phyloP scores from a whole-genome alignment of 1,140 invertebrate species.

The Bombus superbus region DNA sequence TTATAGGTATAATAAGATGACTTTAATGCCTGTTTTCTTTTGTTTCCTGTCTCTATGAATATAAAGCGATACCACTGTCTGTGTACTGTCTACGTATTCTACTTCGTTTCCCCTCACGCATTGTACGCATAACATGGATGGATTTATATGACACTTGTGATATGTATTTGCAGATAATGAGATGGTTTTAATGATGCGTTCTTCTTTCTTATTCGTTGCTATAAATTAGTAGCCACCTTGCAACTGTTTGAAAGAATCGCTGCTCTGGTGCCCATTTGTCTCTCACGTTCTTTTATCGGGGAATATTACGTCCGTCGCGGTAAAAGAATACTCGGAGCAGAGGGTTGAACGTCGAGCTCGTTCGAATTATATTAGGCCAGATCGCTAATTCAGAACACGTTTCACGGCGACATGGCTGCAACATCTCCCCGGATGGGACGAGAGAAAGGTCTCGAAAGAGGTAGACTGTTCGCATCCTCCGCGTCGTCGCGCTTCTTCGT shows the following conservation, averaged over 20 bases:
- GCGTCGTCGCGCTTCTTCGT: slow-evolving; percentile 53
- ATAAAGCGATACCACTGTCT: background rate
- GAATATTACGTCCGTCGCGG: too few species aligned
- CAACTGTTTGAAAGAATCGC: too few species aligned
- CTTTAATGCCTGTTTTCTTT: background rate
- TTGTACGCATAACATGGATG: background rate
- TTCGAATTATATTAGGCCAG: slow-evolving; percentile 50
- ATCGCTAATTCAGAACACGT: slow-evolving; percentile 60
- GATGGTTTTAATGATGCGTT: background rate
- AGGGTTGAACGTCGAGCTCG: slow-evolving; percentile 9
- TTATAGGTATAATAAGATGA: too few species aligned
- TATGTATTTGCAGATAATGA: background rate
- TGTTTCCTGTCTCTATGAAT: background rate
- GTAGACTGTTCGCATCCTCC: slow-evolving; percentile 26
- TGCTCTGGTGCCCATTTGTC: too few species aligned
- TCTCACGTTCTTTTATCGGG: too few species aligned
- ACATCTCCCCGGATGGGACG: slow-evolving; percentile 5
- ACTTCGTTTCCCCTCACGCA: background rate
- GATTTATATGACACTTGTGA: background rate
- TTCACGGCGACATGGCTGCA: slow-evolving; percentile 10
- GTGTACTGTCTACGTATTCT: background rate
- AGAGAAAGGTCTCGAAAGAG: background rate
- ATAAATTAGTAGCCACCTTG: background rate
- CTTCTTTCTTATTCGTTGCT: too few species aligned
- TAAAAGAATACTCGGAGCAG: background rate